These are phyloP conservation scores for Zaprionus africanus DNA, from an alignment of 1,140 invertebrate species.

Conservation along the genomic window DNA sequence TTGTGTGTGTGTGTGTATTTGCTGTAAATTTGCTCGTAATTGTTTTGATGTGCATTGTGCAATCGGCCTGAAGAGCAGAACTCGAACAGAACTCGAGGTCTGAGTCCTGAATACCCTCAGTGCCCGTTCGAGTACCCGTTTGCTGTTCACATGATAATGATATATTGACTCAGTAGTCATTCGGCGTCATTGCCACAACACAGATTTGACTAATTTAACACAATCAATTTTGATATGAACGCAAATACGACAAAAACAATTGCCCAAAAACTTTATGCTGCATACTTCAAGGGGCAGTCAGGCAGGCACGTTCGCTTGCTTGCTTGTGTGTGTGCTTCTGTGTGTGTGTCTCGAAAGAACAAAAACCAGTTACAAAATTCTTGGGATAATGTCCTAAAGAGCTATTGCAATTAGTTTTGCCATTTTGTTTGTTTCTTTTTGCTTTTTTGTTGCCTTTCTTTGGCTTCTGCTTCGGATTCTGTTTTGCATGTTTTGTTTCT, in stretches of 20 bases:
- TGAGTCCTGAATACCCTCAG: conserved; percentile 28
- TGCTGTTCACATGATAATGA: conserved; percentile 4
- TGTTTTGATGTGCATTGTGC: conserved; percentile 32
- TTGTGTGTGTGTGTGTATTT: not conserved
- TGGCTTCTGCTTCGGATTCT: conserved; percentile 44
- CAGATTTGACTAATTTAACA: conserved; percentile 33
- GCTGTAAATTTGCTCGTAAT: conserved; percentile 27
- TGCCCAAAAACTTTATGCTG: conserved; percentile 10
- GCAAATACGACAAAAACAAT: conserved; percentile 16
- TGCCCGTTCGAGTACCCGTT: conserved; percentile 12
- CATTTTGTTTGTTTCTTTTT: conserved; percentile 2
- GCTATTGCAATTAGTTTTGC: conserved; percentile 40
- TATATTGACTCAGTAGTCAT: conserved; percentile 17
- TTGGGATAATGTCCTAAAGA: conserved; percentile 66
- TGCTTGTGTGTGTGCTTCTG: conserved; percentile 21
- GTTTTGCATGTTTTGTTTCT: conserved; percentile 35
- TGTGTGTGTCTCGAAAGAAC: conserved; percentile 44
- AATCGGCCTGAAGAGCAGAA: conserved; percentile 23
- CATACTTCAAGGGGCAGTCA: conserved; percentile 14
- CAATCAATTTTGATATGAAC: conserved; percentile 40
- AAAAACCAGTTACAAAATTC: conserved; percentile 58
- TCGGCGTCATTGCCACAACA: conserved; percentile 16
- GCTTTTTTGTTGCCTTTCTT: conserved; percentile 10
- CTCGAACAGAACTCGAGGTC: conserved; percentile 20
- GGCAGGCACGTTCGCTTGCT: not conserved